Evolutionary conservation across 2,888 invertebrate genomes (phyloP).

Genomic region (Agrochola lychnidis): DNA sequence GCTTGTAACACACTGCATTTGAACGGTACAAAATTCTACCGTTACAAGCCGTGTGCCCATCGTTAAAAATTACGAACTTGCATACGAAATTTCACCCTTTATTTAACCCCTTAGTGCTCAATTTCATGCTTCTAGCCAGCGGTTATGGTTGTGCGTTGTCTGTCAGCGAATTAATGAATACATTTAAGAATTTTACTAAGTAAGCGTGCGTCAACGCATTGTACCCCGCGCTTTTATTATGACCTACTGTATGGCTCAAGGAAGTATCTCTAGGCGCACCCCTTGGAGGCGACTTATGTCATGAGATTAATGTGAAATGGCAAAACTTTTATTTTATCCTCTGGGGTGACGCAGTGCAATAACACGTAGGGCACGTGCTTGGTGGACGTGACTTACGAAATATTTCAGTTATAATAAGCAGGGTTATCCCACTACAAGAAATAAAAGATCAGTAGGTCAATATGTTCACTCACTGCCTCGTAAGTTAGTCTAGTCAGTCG

Average conservation of each 20-base stretch:
- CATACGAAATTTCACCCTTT: background rate
- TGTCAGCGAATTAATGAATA: background rate
- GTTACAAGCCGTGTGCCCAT: background rate
- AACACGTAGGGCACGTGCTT: background rate
- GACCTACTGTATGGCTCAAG: too few relatives aligned
- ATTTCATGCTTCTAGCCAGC: background rate
- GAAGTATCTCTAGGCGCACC: too few relatives aligned
- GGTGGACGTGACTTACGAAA: constrained; percentile 5
- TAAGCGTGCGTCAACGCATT: background rate
- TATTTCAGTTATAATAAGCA: constrained; percentile 13
- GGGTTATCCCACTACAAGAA: background rate
- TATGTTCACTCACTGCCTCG: background rate
- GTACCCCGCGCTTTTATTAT: too few relatives aligned
- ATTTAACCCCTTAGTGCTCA: background rate
- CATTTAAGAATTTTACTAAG: background rate
- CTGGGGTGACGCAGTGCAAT: background rate
- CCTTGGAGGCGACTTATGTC: background rate
- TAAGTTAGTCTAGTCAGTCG: background rate
- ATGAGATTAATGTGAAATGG: background rate
- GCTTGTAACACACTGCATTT: background rate
- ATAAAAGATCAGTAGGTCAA: background rate
- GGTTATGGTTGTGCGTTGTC: background rate
- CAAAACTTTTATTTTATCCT: background rate
- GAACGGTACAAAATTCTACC: background rate
- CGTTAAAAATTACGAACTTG: background rate